Base-by-base conservation (phyloP, 2,888 invertebrate genomes). In the Andrena camellia region DNA sequence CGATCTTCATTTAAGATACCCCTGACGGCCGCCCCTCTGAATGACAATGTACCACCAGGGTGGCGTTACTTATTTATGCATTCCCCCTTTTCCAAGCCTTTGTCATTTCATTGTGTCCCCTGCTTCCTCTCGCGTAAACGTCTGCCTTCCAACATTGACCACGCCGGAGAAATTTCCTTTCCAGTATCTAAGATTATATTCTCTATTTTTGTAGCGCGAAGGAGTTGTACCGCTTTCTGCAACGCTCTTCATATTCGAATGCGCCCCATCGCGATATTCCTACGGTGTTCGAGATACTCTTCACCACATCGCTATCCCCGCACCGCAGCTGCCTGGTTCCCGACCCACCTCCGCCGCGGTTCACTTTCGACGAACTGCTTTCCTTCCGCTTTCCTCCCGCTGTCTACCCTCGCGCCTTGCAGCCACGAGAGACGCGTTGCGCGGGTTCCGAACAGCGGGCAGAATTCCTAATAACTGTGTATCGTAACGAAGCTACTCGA, bases 391-490 rank as follows among this genome's bases (percentile, higher is more conserved):
- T 10, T n/a, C 59, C 52, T 64, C 6, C n/a, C 42, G 59, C 48
- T 17, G 57, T 13, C 42, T 13, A 35, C 1, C 33, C 31, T 73
- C 17, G 23, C 59, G 35, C n/a, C 68, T 33, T 23, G 23, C 54
- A 17, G 17, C 35, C 23, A 10, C 10, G 13, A 10, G 54, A 31
- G 35, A 69, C 67, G 31, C 67, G 31, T 26, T n/a, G 54, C 33
- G 20, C 23, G 68, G 26, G 57, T 57, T 35, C 42, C 54, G 68
- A 23, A 3, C 26, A 42, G 1, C 42, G 42, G 42, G 17, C 42
- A 48, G 50, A 59, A 59, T 52, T 73, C 29, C 70, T 67, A 71
- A 77, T 71, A 73, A 77, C 33, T 33, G 68, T 52, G 71, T 26
- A 57, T 60, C 64, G 73, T 42, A 52, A 50, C 26, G 62, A 29